Percentiles rank a stretch among this genome's conserved stretches.
Evolutionary conservation across 2,888 invertebrate genomes (phyloP).

Genomic region (Formica aserva): DNA sequence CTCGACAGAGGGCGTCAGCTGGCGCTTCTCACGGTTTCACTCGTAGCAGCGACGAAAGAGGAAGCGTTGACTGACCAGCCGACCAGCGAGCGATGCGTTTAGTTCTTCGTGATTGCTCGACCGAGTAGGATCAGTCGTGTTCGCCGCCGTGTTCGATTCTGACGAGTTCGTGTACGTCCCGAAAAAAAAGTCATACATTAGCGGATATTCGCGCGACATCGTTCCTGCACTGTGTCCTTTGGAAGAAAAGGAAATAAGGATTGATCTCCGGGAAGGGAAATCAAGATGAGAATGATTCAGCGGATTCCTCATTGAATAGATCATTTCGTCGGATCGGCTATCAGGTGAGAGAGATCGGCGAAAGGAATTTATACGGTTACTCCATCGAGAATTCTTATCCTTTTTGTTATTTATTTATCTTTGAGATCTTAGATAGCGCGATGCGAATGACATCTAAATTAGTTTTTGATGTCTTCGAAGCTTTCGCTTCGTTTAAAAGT

Average conservation of each 20-base stretch:
- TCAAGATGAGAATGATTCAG: slow-evolving; percentile 63
- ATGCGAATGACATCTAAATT: not conserved
- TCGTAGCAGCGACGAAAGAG: not conserved
- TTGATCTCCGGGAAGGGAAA: not conserved
- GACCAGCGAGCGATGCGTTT: not conserved
- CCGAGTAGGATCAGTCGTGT: not conserved
- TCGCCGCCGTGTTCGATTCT: not conserved
- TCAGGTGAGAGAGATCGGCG: slow-evolving; percentile 63
- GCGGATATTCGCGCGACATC: slow-evolving; percentile 12
- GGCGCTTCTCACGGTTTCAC: slow-evolving; percentile 18
- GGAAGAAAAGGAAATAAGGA: not conserved
- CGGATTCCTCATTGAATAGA: slow-evolving; percentile 64
- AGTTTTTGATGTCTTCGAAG: not conserved
- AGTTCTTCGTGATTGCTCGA: slow-evolving; percentile 49
- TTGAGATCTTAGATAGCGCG: slow-evolving; percentile 1
- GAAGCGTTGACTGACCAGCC: not conserved
- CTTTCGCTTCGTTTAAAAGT: not conserved
- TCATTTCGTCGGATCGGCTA: slow-evolving; percentile 62
- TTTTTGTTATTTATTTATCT: slow-evolving; percentile 13
- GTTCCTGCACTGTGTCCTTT: not conserved
- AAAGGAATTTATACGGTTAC: slow-evolving; percentile 38
- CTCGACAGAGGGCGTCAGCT: slow-evolving; percentile 2
- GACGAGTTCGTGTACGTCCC: not conserved
- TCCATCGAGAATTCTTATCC: slow-evolving; percentile 41
- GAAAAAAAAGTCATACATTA: not conserved